These are phyloP conservation scores for Bambusicola thoracicus DNA, from an alignment of 2,113 vertebrate species.

Conservation along the genomic window DNA sequence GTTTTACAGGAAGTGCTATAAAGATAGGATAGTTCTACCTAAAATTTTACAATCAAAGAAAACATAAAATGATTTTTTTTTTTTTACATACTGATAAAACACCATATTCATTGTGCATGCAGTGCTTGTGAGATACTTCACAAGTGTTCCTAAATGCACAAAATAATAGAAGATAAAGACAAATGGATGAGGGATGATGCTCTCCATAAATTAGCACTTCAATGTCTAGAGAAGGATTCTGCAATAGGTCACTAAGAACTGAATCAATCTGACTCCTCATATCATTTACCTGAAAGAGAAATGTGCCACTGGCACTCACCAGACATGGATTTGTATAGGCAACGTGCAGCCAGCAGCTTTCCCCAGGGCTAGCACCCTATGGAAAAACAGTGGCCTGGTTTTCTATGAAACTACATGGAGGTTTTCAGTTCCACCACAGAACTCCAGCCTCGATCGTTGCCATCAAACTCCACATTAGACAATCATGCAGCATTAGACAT, in stretches of 20 bases:
- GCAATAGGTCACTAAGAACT: background rate
- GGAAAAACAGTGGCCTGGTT: conserved; percentile 58
- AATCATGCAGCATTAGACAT: conserved; percentile 52
- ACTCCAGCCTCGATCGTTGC: background rate
- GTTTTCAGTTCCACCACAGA: conserved; percentile 49
- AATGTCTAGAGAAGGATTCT: background rate
- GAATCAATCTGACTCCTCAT: background rate
- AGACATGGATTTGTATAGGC: background rate
- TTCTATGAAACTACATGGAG: conserved; percentile 59
- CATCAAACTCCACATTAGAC: conserved; percentile 62
- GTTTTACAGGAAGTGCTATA: conserved; percentile 24
- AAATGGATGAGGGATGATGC: background rate
- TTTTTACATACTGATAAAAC: background rate
- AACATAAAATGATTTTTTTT: background rate
- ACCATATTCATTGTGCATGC: background rate
- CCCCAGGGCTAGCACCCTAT: conserved; percentile 6
- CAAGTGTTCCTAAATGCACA: background rate
- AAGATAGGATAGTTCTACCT: conserved; percentile 3
- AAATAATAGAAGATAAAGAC: background rate
- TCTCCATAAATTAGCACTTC: background rate
- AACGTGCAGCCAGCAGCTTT: background rate
- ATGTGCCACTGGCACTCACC: background rate
- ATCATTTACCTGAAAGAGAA: conserved; percentile 39
- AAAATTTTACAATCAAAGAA: conserved; percentile 45
- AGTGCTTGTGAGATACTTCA: background rate